Conservation (phyloP, 2,113 vertebrate species). For the Tychaedon coryphoeus region DNA sequence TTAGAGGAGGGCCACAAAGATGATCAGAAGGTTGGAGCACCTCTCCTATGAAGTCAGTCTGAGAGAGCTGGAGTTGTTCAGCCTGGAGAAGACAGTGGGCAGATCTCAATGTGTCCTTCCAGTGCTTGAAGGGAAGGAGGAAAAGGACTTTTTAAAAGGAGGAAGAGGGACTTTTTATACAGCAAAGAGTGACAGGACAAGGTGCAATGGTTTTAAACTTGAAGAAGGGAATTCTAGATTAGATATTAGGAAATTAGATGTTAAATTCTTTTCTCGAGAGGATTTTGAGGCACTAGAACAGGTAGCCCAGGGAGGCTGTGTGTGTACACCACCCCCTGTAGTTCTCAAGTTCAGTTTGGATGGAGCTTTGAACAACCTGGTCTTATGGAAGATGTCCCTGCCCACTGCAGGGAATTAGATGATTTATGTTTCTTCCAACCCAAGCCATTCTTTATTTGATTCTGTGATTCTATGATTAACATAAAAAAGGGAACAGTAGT, state of each 20-base stretch:
- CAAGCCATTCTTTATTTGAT: neutral
- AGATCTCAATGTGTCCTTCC: neutral
- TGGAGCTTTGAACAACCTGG: neutral
- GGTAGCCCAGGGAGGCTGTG: neutral
- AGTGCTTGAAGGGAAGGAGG: neutral
- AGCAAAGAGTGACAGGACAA: neutral
- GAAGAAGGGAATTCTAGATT: neutral
- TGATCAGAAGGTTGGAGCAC: neutral
- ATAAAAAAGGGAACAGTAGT: neutral
- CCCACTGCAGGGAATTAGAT: neutral
- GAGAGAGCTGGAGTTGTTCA: neutral
- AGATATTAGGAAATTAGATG: neutral
- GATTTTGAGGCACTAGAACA: neutral
- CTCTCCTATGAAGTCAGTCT: fast-evolving
- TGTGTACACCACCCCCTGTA: too few species aligned
- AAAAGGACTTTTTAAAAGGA: neutral
- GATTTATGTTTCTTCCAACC: neutral
- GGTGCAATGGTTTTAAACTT: neutral
- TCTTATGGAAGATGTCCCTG: neutral
- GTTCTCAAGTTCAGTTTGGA: neutral
- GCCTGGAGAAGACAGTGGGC: neutral
- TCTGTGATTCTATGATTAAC: neutral
- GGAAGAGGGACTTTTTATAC: neutral
- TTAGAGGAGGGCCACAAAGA: neutral
- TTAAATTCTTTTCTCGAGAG: neutral